Base-by-base conservation (phyloP, 2,113 vertebrate genomes). In the Halichoeres trimaculatus region DNA sequence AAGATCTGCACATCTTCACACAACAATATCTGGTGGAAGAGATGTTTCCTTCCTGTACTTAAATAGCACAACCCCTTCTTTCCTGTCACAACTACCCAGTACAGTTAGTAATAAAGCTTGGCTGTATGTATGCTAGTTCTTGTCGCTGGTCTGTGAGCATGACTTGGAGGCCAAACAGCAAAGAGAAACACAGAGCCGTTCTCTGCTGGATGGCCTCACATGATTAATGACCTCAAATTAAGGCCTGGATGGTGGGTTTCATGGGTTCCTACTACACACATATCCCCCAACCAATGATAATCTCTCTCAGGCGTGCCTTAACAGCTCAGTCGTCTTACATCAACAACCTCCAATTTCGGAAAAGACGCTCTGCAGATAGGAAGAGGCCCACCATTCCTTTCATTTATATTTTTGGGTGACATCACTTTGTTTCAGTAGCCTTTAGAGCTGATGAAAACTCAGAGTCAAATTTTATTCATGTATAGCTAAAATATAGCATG, bases 141-240 rank as follows among this genome's bases (percentile, higher is more conserved):
- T 60, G 62, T 48, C 20, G 43, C 62, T 48, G 64, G 38, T 9
- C 2, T 70, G 53, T 48, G 17, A 74, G 50, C 55, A 70, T 67
- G 74, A 79, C 78, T 78, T 41, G 34, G 60, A 76, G 41, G 35
- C 80, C 86, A 89, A 87, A 82, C 40, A 7, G 87, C 75, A 84
- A 77, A 81, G 54, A 76, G 82, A 89, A 93, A 93, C 91, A 93
- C 89, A 84, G 77, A 59, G 50, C 89, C 76, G 86, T 93, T 94
- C 89, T 90, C 83, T 80, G 64, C 85, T 85, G 81, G 90, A 91
- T 82, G 76, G 90, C 85, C 73, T 80, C 61, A 69, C 54, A 89
- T 94, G 94, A 94, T 95, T 94, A 93, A 95, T 94, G 88, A 83
- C 89, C 88, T 90, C 90, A 91, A 93, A 92, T 94, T 93, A 94